These are phyloP conservation scores for Kryptolebias marmoratus DNA, from an alignment of 2,113 vertebrate species.

Conservation along the genomic window DNA sequence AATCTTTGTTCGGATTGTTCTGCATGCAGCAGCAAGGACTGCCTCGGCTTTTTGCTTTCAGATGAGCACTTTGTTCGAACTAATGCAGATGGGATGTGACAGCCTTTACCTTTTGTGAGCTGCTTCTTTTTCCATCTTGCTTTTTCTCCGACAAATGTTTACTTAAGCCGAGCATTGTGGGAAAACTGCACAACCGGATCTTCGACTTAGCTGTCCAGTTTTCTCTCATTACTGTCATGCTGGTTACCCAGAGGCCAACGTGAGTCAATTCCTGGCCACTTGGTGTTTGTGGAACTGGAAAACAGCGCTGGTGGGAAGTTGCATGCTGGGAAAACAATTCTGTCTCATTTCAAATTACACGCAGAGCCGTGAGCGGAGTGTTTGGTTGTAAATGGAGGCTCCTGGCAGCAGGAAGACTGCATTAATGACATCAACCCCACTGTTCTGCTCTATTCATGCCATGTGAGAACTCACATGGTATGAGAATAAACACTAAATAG, in stretches of 20 bases:
- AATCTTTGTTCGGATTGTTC: conserved; percentile 38
- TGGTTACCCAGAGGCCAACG: background rate
- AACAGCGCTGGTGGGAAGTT: conserved; percentile 1
- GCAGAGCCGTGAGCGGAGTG: conserved; percentile 4
- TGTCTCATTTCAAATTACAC: conserved; percentile 11
- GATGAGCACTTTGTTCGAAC: conserved; percentile 30
- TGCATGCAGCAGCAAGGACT: conserved; percentile 34
- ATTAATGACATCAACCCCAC: conserved; percentile 1
- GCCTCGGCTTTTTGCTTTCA: conserved; percentile 36
- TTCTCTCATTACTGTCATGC: conserved; percentile 12
- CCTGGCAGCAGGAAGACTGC: background rate
- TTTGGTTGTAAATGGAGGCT: conserved; percentile 3
- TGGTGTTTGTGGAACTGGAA: background rate
- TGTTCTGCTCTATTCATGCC: background rate
- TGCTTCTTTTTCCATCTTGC: conserved; percentile 5
- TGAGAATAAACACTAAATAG: background rate
- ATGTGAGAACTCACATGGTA: background rate
- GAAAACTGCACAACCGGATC: conserved; percentile 14
- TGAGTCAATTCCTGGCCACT: conserved; percentile 2
- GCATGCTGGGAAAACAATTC: conserved; percentile 30
- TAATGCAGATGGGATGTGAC: conserved; percentile 51
- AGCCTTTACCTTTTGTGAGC: conserved; percentile 24
- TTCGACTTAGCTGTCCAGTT: conserved; percentile 23
- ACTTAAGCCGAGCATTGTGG: conserved; percentile 45
- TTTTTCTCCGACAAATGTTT: conserved; percentile 35